Percentiles rank a stretch among this genome's conserved stretches.
Evolutionary conservation across 2,113 vertebrate species (phyloP).

Genomic region (Thomomys bottae): DNA sequence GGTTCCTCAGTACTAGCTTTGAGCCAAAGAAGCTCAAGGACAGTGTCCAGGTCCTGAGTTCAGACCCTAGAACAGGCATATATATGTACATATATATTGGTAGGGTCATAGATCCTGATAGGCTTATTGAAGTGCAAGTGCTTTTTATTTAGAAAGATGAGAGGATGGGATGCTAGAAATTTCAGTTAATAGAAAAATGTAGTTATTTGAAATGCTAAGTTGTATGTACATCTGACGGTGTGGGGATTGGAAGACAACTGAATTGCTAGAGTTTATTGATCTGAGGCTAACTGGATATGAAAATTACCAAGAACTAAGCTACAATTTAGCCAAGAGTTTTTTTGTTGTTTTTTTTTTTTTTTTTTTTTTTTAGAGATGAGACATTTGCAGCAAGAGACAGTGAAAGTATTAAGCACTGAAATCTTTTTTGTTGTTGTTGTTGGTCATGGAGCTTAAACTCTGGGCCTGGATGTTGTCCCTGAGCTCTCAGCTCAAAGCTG

Average conservation of each 20-base stretch:
- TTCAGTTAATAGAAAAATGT: neutral
- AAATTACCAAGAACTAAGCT: conserved; percentile 16
- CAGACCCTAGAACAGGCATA: too few species aligned
- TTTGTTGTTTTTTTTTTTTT: too few species aligned
- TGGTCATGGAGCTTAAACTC: too few species aligned
- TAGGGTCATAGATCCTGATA: neutral
- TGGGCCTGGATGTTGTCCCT: too few species aligned
- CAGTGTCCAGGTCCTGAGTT: too few species aligned
- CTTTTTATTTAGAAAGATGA: neutral
- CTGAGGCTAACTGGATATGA: neutral
- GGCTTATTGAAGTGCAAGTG: neutral
- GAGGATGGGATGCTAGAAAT: neutral
- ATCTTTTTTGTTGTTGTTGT: too few species aligned
- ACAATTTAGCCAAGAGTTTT: neutral
- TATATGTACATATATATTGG: too few species aligned
- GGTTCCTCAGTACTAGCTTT: too few species aligned
- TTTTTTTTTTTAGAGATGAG: too few species aligned
- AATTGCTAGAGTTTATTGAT: neutral
- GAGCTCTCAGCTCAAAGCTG: too few species aligned
- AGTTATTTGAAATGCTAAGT: neutral
- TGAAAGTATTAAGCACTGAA: too few species aligned
- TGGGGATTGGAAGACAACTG: neutral
- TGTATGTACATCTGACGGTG: neutral
- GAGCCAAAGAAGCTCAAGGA: too few species aligned
- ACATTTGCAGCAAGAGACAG: neutral